Base-by-base conservation (phyloP, 2,888 invertebrate species). In the Strigamia transsilvanica region DNA sequence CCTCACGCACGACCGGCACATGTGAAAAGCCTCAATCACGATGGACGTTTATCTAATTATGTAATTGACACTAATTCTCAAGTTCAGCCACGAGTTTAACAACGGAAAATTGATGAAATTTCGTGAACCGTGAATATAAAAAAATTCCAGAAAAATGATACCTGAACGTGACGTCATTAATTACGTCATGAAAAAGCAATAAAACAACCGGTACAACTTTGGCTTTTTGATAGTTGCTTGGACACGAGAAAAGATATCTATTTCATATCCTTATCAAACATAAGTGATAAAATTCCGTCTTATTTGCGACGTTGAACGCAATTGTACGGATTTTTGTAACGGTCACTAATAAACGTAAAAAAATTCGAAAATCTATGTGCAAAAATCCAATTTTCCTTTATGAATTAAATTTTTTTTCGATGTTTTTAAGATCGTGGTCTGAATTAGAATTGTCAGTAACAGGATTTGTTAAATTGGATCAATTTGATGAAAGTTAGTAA, bases 191-290 rank as follows among this genome's bases (percentile, higher is more conserved):
- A 5, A 18, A 56, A 56, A 18, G 56, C 21, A 56, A 56, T 56
- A 56, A 56, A 56, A 56, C 56, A 56, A 56, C 56, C 56, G 56
- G 56, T 56, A 56, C 21, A 21, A 56, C 56, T 56, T 56, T 56
- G 56, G 56, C 1, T 56, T 56, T 34, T 56, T 56, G 56, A 56
- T 56, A 56, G 56, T 56, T 56, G 56, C 56, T 9, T 18, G n/a
- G 56, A 56, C 18, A 46, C 46, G 2, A 15, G 15, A 56, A 21
- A 56, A 56, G 56, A 56, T 56, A 56, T 56, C 56, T 21, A 4
- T 5, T 56, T 56, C 21, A 18, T 56, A 56, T n/a, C 56, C 9
- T 56, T 56, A 56, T 56, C 56, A 18, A 2, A 4, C 6, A 18
- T 18, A 2, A 7, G 7, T 18, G 56, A 56, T 18, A 56, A 56